phyloP scores from a whole-genome alignment of 2,888 invertebrate genomes.

The Machimus atricapillus region DNA sequence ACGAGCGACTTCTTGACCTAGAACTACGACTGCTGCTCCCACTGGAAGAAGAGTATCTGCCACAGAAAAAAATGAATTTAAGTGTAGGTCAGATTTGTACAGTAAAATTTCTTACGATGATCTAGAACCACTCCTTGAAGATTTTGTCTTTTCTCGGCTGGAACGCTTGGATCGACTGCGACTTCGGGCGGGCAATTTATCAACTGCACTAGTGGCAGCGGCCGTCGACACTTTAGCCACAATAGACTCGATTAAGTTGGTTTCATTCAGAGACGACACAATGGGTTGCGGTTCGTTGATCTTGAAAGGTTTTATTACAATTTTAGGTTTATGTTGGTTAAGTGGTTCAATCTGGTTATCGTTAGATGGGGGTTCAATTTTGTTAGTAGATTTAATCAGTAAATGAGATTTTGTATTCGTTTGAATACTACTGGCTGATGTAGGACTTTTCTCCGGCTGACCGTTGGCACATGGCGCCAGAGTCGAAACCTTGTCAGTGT shows the following conservation, averaged over 20 bases:
- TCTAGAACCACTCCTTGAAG: constrained; percentile 63
- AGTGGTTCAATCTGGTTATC: constrained; percentile 48
- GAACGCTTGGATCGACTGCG: constrained; percentile 54
- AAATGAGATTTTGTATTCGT: background rate
- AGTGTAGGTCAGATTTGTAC: background rate
- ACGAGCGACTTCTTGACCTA: constrained; percentile 58
- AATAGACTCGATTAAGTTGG: constrained; percentile 59
- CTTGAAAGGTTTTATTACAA: constrained; percentile 63
- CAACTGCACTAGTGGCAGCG: constrained; percentile 53
- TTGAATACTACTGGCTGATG: constrained; percentile 48
- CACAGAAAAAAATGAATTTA: background rate
- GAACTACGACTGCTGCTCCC: constrained; percentile 58
- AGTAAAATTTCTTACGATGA: constrained; percentile 56
- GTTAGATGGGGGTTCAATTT: constrained; percentile 36
- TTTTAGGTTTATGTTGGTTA: constrained; percentile 57
- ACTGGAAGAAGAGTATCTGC: constrained; percentile 56
- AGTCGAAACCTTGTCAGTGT: constrained; percentile 25
- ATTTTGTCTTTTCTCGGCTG: constrained; percentile 47
- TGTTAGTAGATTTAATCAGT: constrained; percentile 18
- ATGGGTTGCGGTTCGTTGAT: constrained; percentile 62
- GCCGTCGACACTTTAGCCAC: constrained; percentile 59
- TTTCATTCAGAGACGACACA: constrained; percentile 59
- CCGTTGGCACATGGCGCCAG: constrained; percentile 51
- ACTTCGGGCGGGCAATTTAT: constrained; percentile 53
- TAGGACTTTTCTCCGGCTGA: constrained; percentile 54